phyloP scores from a whole-genome alignment of 2,888 invertebrate species.

The Nomada fabriciana region DNA sequence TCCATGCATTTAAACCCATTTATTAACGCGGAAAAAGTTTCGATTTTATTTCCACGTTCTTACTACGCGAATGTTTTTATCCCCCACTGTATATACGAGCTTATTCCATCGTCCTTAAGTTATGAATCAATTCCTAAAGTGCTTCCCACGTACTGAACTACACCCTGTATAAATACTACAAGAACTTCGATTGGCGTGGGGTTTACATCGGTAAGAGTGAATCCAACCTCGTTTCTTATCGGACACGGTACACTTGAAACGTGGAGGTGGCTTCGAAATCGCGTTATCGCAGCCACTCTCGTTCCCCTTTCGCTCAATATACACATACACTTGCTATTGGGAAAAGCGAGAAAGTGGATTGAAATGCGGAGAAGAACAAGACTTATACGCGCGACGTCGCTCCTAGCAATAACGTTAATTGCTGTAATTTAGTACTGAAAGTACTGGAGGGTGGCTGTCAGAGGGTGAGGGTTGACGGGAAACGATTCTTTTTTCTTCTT shows the following conservation, averaged over 20 bases:
- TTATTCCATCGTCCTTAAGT: background rate
- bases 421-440: slow-evolving; percentile 76
- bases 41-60: no score
- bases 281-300: slow-evolving; percentile 69
- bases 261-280: slow-evolving; percentile 65
- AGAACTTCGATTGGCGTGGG: slow-evolving; percentile 12
- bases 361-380: slow-evolving; percentile 54
- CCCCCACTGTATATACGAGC: no score
- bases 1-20: background rate
- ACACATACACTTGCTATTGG: slow-evolving; percentile 44
- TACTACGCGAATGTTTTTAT: no score
- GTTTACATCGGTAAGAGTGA: slow-evolving; percentile 51
- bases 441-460: background rate
- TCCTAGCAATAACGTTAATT: slow-evolving; percentile 82
- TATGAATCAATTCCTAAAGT: slow-evolving; percentile 19
- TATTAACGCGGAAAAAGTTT: no score
- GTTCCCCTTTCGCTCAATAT: slow-evolving; percentile 53
- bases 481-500: background rate
- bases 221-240: slow-evolving; percentile 72
- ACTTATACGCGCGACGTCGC: slow-evolving; percentile 64
- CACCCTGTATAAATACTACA: background rate
- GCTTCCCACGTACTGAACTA: background rate
- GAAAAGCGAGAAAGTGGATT: slow-evolving; percentile 57
- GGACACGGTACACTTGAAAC: slow-evolving; percentile 71
- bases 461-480: background rate